These are phyloP conservation scores for Channallabes apus DNA, from an alignment of 2,797 vertebrate species.

Conservation along the genomic window DNA sequence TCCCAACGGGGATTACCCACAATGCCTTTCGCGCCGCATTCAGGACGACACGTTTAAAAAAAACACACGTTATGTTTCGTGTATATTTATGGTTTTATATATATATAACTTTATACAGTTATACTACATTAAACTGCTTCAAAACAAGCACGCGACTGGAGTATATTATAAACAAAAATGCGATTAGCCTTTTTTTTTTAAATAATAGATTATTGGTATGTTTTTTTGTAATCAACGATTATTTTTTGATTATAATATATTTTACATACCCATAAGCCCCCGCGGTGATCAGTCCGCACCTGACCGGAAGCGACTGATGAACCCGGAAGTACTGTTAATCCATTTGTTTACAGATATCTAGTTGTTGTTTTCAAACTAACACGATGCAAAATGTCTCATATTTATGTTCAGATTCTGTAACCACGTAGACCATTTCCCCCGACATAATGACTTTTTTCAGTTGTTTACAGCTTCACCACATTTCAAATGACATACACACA, in stretches of 20 bases:
- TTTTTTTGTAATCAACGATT: background rate
- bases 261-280: constrained; percentile 56
- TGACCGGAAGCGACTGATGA: constrained; percentile 4
- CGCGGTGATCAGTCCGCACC: constrained; percentile 31
- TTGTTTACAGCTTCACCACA: background rate
- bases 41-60: background rate
- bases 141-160: no score
- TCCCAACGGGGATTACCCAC: constrained; percentile 35
- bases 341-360: constrained; percentile 1
- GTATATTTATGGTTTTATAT: background rate
- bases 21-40: constrained; percentile 46
- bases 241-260: background rate
- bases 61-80: background rate
- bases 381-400: background rate
- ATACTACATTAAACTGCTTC: no score
- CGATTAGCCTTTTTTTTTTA: background rate
- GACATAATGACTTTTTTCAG: background rate
- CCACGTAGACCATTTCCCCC: background rate
- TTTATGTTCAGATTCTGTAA: background rate
- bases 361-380: background rate
- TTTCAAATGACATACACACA: background rate
- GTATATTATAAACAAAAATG: background rate
- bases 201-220: background rate
- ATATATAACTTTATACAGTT: no score
- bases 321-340: background rate